phyloP scores from a whole-genome alignment of 2,113 vertebrate species.

The Gavialis gangeticus region DNA sequence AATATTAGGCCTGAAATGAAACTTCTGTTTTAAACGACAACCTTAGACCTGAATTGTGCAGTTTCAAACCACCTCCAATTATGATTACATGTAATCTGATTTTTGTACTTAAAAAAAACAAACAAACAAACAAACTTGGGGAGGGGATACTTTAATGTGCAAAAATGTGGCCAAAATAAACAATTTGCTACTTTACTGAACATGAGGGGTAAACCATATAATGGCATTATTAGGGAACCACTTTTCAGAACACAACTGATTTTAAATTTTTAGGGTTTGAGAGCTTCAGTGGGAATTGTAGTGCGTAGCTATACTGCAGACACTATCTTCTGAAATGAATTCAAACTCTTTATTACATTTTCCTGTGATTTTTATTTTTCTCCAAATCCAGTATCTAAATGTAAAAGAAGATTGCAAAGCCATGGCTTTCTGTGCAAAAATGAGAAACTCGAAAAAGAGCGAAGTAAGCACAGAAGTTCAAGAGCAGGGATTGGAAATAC shows the following conservation, averaged over 20 bases:
- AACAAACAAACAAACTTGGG: neutral
- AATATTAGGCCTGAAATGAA: neutral
- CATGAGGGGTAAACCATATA: neutral
- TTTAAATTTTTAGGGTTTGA: too few relatives aligned
- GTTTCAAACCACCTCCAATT: neutral
- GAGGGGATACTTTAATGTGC: neutral
- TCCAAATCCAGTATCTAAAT: slow-evolving; percentile 84
- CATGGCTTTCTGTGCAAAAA: slow-evolving; percentile 97
- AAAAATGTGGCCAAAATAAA: too few relatives aligned
- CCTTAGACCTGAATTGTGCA: neutral
- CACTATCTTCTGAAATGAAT: neutral
- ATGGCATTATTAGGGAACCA: too few relatives aligned
- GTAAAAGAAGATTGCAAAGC: slow-evolving; percentile 87
- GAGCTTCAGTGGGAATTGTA: too few relatives aligned
- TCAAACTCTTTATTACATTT: neutral
- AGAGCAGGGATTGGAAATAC: slow-evolving; percentile 86
- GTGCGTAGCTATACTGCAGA: too few relatives aligned
- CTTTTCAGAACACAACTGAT: too few relatives aligned
- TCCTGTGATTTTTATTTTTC: neutral
- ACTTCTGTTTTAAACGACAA: neutral
- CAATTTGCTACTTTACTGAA: neutral
- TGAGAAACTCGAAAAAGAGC: slow-evolving; percentile 86
- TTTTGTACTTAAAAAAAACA: neutral
- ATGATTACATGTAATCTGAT: neutral
- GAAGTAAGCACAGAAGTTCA: slow-evolving; percentile 77